phyloP scores from a whole-genome alignment of 2,888 invertebrate species.

The Hydriomena furcata region DNA sequence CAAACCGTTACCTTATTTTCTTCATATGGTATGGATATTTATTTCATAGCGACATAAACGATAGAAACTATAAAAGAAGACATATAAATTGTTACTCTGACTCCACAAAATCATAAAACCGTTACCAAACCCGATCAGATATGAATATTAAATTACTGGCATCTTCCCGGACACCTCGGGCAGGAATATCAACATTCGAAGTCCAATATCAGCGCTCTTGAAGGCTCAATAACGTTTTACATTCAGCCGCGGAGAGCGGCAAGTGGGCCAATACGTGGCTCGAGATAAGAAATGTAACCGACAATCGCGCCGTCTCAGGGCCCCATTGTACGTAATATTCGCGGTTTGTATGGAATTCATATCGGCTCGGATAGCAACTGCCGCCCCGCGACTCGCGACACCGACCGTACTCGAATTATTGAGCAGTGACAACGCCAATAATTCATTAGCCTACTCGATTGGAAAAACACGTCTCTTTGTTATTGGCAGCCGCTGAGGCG shows the following conservation, averaged over 20 bases:
- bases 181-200: slow-evolving; percentile 55
- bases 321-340: slow-evolving; percentile 54
- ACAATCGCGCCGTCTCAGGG: slow-evolving; percentile 55
- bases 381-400: slow-evolving; percentile 29
- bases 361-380: slow-evolving; percentile 31
- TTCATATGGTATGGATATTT: no score
- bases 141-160: slow-evolving; percentile 57
- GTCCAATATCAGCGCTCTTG: slow-evolving; percentile 60
- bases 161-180: slow-evolving; percentile 44
- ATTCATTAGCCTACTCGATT: slow-evolving; percentile 40
- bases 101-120: slow-evolving; percentile 24
- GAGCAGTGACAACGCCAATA: slow-evolving; percentile 45
- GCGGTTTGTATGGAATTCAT: slow-evolving; percentile 58
- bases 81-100: slow-evolving; percentile 6
- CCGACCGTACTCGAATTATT: slow-evolving; percentile 43
- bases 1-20: no score
- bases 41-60: slow-evolving; percentile 7
- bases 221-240: slow-evolving; percentile 68
- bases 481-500: slow-evolving; percentile 26
- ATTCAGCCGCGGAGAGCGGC: slow-evolving; percentile 56
- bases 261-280: slow-evolving; percentile 61
- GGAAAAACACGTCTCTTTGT: slow-evolving; percentile 37
- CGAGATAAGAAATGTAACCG: slow-evolving; percentile 66
- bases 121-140: slow-evolving; percentile 40
- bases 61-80: slow-evolving; percentile 19